Percentiles rank a stretch among this genome's conserved stretches.
Conservation (phyloP, 2,888 invertebrate genomes). For the Acrocyrtus sp. region DNA sequence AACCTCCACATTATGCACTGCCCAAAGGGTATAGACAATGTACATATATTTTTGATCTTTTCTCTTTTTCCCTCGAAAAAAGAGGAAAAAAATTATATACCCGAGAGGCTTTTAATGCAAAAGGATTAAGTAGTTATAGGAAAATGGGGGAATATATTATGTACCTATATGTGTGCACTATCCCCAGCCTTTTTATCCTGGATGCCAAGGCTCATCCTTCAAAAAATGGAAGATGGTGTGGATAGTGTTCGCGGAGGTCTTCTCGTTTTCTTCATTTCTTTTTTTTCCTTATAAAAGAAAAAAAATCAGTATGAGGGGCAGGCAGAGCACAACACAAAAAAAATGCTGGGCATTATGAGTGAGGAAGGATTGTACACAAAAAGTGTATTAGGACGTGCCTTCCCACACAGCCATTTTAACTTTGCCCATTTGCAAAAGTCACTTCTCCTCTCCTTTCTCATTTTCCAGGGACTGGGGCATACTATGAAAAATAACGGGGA, state of each 20-base stretch:
- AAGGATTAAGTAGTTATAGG: conserved; percentile 13
- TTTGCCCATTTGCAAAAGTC: conserved; percentile 8
- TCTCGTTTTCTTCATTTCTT: too few species aligned
- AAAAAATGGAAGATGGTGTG: too few species aligned
- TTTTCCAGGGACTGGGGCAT: not conserved
- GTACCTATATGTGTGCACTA: not conserved
- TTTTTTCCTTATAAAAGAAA: not conserved
- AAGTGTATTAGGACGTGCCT: not conserved
- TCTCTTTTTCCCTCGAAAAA: too few species aligned
- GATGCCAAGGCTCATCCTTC: not conserved
- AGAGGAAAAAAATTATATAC: conserved; percentile 24
- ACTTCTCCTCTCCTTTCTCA: conserved; percentile 1
- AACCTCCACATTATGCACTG: not conserved
- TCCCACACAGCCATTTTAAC: not conserved
- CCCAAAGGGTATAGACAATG: not conserved
- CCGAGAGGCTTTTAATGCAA: conserved; percentile 32
- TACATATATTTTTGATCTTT: too few species aligned
- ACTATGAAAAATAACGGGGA: not conserved
- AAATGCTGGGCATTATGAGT: too few species aligned
- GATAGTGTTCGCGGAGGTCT: too few species aligned
- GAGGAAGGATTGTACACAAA: too few species aligned
- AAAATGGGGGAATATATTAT: too few species aligned
- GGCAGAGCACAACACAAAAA: too few species aligned
- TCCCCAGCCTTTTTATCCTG: too few species aligned
- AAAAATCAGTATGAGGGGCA: not conserved